These are phyloP conservation scores for Trachemys scripta DNA, from an alignment of 2,113 vertebrate genomes.

Conservation along the genomic window DNA sequence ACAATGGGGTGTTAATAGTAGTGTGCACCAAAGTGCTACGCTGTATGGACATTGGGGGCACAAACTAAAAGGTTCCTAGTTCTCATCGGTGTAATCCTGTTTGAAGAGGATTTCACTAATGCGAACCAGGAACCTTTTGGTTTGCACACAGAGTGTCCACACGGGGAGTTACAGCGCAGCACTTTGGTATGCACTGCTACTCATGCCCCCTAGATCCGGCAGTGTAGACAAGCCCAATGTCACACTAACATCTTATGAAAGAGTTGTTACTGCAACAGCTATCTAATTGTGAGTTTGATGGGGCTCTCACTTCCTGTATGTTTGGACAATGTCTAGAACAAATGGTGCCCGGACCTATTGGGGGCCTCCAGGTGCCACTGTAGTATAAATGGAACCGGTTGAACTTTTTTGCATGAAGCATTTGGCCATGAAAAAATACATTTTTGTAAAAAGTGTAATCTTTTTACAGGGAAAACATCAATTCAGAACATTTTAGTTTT, in stretches of 20 bases:
- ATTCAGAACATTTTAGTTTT: neutral
- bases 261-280: conserved; percentile 17
- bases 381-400: neutral
- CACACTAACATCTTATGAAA: conserved; percentile 21
- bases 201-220: neutral
- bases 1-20: too few relatives aligned
- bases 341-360: neutral
- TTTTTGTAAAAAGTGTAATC: neutral
- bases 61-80: neutral
- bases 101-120: neutral
- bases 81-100: neutral
- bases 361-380: neutral
- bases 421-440: conserved; percentile 11
- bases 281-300: conserved; percentile 5
- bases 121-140: neutral
- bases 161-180: neutral
- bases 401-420: neutral
- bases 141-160: neutral
- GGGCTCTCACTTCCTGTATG: accelerated
- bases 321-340: neutral
- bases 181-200: neutral
- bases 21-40: neutral
- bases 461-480: neutral
- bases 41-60: neutral
- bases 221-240: neutral